These are phyloP conservation scores for Megaceryle maxima DNA, from an alignment of 2,113 vertebrate genomes.

Conservation along the genomic window DNA sequence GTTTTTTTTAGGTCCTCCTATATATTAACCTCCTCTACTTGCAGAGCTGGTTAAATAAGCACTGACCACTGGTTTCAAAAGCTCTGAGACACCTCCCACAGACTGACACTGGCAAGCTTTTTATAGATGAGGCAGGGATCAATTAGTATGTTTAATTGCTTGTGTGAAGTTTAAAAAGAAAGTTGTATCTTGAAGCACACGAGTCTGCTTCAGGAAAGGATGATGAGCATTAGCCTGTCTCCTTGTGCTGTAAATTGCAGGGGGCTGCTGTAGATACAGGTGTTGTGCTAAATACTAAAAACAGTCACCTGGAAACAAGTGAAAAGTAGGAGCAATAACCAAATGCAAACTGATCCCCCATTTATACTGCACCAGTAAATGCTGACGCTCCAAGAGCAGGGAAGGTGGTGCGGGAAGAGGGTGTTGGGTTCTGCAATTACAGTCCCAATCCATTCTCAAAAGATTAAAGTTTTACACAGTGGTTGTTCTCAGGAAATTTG, in stretches of 20 bases:
- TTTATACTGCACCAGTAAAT: background rate
- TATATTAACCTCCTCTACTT: background rate
- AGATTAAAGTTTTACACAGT: conserved; percentile 63
- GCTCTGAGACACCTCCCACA: background rate
- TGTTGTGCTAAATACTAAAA: background rate
- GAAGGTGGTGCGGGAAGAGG: background rate
- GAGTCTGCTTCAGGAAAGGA: background rate
- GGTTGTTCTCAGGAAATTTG: conserved; percentile 41
- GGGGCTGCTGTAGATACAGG: background rate
- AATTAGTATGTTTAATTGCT: background rate
- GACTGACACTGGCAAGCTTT: background rate
- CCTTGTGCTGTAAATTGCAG: background rate
- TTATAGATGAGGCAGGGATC: background rate
- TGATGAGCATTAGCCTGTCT: background rate
- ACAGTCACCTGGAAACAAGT: conserved; percentile 14
- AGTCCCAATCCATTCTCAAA: conserved; percentile 12
- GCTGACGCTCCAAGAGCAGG: background rate
- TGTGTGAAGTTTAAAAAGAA: background rate
- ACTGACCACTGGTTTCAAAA: background rate
- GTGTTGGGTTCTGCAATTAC: conserved; percentile 25
- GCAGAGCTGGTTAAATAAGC: background rate
- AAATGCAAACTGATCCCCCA: background rate
- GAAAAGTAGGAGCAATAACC: background rate
- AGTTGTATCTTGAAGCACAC: background rate
- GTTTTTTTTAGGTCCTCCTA: background rate